These are phyloP conservation scores for Sciurus niger DNA, from an alignment of 2,113 vertebrate species.

Conservation along the genomic window DNA sequence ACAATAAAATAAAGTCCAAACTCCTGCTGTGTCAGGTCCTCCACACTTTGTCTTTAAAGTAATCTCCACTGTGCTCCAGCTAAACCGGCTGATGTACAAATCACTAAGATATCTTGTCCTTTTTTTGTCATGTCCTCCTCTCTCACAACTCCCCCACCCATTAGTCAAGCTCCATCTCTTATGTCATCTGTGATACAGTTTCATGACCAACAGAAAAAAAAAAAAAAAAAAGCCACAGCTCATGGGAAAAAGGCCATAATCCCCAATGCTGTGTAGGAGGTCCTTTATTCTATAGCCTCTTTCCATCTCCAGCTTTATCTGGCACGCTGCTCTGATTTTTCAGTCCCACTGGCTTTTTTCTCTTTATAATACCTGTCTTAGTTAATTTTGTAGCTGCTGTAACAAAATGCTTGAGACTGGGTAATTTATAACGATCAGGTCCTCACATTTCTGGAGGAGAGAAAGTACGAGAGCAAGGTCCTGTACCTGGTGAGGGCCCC, in stretches of 20 bases:
- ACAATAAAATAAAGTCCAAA: constrained; percentile 43
- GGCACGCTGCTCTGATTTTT: not conserved
- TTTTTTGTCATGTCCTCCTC: not conserved
- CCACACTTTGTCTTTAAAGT: not conserved
- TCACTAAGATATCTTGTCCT: not conserved
- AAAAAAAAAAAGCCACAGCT: not conserved
- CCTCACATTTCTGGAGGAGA: too few relatives aligned
- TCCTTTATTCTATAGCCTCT: not conserved
- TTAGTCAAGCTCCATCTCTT: not conserved
- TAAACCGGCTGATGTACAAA: not conserved
- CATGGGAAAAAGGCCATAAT: not conserved
- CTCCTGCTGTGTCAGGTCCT: not conserved
- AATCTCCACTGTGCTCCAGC: not conserved
- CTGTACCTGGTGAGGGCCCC: rapidly evolving
- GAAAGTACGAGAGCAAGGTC: not conserved
- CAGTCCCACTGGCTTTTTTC: not conserved
- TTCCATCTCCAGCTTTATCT: not conserved
- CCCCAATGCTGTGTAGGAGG: not conserved
- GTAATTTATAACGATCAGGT: not conserved
- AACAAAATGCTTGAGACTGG: not conserved
- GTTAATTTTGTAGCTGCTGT: not conserved
- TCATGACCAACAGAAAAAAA: not conserved
- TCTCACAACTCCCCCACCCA: not conserved
- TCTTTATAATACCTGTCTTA: not conserved
- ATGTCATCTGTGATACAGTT: not conserved